Base-by-base conservation (phyloP, 2,888 invertebrate species). In the Panopea generosa region DNA sequence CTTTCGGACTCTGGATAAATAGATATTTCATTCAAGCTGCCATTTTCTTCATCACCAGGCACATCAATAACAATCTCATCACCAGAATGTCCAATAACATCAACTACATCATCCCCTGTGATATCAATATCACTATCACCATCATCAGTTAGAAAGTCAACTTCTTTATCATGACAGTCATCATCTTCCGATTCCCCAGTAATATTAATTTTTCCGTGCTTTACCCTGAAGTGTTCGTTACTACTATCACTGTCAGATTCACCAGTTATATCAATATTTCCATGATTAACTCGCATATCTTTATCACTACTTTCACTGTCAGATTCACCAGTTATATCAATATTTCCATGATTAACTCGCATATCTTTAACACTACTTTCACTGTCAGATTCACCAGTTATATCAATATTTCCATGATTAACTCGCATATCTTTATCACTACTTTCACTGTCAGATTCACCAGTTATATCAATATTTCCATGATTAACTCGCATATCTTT, bases 11-110 rank as follows among this genome's bases (percentile, higher is more conserved):
- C 47, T 20, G 45, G n/a, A 24, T 50, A 45, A 7, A 61, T n/a
- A 29, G 11, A 16, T 20, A 43, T n/a, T 50, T 50, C 49, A 18
- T 38, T 55, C 2, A 43, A 24, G 7, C 14, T 27, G 45, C 27
- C 53, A 40, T 27, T 50, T 20, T 18, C 50, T 50, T 33, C 38
- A 18, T 59, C 26, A 22, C 38, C 20, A 24, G 33, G 45, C 3
- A 26, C 60, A 18, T 63, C 66, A 33, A 68, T 26, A 6, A 57
- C 40, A 18, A 63, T 61, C 22, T 79, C 75, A 22, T 79, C 68
- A 65, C 68, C 71, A 45, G 79, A 71, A 27, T 43, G 24, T 38
- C 62, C 63, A n/a, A 74, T 22, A 24, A 78, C 65, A 78, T 78
- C 78, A 33, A 66, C 33, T 7, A 7, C 33, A 33, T 33, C 33